Evolutionary conservation across 2,113 vertebrate species (phyloP).

Genomic region (Turdus rufiventris): DNA sequence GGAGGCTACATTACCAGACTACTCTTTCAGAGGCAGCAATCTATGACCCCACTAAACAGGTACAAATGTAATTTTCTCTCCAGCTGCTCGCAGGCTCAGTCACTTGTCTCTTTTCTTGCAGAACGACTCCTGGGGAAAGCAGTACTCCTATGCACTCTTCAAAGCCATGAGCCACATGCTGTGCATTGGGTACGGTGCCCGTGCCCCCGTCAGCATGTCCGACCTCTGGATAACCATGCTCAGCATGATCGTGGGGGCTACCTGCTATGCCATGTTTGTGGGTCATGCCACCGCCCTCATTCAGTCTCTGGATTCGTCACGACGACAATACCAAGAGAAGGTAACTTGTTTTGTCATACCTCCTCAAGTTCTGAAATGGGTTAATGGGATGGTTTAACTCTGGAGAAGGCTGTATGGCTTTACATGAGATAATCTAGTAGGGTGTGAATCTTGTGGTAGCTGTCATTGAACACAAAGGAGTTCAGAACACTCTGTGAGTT

Average conservation of each 20-base stretch:
- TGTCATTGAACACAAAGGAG: neutral
- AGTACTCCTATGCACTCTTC: conserved; percentile 98
- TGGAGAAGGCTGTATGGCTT: neutral
- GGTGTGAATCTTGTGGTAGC: neutral
- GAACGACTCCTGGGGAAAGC: conserved; percentile 98
- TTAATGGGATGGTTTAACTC: neutral
- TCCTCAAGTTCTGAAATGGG: neutral
- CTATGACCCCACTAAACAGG: neutral
- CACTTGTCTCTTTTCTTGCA: conserved; percentile 67
- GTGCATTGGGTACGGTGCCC: conserved; percentile 95
- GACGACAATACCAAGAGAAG: conserved; percentile 98
- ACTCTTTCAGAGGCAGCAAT: conserved; percentile 41
- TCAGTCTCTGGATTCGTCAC: conserved; percentile 95
- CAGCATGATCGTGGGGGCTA: conserved; percentile 98
- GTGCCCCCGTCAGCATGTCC: conserved; percentile 96
- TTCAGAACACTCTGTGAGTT: rapidly evolving
- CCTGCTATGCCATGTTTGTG: conserved; percentile 99
- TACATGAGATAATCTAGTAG: neutral
- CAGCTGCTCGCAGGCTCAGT: conserved; percentile 6
- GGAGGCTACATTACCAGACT: conserved; percentile 22
- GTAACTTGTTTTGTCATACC: conserved; percentile 65
- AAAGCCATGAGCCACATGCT: conserved; percentile 99
- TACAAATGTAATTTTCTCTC: neutral
- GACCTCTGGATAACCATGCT: conserved; percentile 99
- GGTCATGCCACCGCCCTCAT: conserved; percentile 97